Percentiles rank a stretch among this genome's conserved stretches.
Conservation (phyloP, 2,113 vertebrate genomes). For the Pteronura brasiliensis region DNA sequence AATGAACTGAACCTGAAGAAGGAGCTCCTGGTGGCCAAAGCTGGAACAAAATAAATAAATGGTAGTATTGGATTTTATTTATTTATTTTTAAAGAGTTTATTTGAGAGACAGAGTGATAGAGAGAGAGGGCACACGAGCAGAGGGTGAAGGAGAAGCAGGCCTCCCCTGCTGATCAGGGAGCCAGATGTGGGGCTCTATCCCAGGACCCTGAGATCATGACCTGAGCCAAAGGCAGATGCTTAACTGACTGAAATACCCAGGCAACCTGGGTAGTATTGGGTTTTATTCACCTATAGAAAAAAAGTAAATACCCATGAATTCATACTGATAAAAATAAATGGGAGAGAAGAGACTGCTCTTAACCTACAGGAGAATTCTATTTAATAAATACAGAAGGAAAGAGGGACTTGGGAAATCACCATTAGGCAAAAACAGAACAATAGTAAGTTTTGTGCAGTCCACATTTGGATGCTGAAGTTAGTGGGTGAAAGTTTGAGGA, state of each 20-base stretch:
- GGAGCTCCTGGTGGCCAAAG: background rate
- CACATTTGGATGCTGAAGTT: background rate
- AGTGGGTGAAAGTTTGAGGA: background rate
- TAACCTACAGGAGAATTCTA: background rate
- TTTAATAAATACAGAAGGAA: background rate
- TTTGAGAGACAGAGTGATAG: background rate
- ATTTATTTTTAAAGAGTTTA: background rate
- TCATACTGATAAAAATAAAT: background rate
- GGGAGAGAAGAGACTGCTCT: background rate
- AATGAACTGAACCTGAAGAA: background rate
- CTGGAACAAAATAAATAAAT: background rate
- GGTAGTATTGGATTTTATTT: background rate
- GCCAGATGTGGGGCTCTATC: background rate
- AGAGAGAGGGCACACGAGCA: background rate
- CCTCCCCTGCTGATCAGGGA: background rate
- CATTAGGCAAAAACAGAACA: background rate
- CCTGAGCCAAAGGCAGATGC: too few species aligned
- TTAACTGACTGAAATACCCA: too few species aligned
- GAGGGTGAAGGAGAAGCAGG: background rate
- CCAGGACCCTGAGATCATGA: background rate
- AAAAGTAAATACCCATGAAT: background rate
- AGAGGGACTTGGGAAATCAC: background rate
- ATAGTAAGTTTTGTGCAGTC: background rate
- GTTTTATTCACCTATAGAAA: background rate
- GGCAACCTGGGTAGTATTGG: too few species aligned